Conservation (phyloP, 2,797 vertebrate species). For the Cossypha caffra region DNA sequence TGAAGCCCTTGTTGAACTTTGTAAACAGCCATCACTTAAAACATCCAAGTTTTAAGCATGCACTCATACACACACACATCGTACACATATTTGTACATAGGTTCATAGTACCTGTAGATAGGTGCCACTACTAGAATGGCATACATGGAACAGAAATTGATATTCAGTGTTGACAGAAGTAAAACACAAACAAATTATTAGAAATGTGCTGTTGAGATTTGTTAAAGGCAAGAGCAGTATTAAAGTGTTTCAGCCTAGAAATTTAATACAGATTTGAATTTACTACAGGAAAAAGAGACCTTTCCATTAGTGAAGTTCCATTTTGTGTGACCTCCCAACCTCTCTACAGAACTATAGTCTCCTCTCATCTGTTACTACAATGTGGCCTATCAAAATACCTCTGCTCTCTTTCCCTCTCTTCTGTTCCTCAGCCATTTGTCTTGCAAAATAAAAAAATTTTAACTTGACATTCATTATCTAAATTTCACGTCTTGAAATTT, state of each 20-base stretch:
- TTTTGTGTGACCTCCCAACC: background rate
- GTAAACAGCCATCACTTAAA: background rate
- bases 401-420: background rate
- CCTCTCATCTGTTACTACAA: background rate
- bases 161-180: background rate
- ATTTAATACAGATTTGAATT: background rate
- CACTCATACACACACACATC: background rate
- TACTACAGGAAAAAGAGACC: background rate
- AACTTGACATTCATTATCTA: background rate
- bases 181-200: background rate
- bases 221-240: background rate
- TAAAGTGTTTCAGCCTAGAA: background rate
- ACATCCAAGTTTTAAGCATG: background rate
- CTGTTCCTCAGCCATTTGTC: background rate
- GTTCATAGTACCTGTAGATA: background rate
- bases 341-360: background rate
- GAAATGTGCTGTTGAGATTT: background rate
- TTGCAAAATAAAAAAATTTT: background rate
- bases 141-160: background rate
- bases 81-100: background rate
- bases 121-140: background rate
- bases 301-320: background rate
- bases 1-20: background rate
- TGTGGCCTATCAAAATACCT: background rate
- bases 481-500: background rate